Evolutionary conservation across 2,888 invertebrate species (phyloP).

Genomic region (Caenorhabditis angaria): DNA sequence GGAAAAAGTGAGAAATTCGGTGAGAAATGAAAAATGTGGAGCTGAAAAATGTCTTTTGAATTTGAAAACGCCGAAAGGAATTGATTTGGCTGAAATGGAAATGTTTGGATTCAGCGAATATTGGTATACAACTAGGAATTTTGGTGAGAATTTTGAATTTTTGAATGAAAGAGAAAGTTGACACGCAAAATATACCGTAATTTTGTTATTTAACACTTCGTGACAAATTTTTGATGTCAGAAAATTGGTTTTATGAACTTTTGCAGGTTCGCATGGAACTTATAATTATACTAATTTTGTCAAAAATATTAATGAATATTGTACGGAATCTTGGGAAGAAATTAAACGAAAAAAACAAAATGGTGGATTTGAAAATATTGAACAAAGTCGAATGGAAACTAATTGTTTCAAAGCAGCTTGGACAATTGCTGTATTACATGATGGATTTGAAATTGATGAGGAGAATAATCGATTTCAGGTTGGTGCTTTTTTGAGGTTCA

Average conservation of each 20-base stretch:
- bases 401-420: slow-evolving; percentile 77
- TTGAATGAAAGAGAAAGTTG: not conserved
- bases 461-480: slow-evolving; percentile 68
- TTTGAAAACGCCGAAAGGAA: slow-evolving; percentile 58
- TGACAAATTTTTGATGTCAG: not conserved
- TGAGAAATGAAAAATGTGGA: slow-evolving; percentile 28
- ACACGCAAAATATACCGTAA: not conserved
- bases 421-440: slow-evolving; percentile 75
- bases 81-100: slow-evolving; percentile 56
- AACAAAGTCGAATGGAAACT: slow-evolving; percentile 66
- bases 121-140: slow-evolving; percentile 58
- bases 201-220: no score
- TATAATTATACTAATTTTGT: slow-evolving; percentile 61
- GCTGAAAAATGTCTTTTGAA: slow-evolving; percentile 58
- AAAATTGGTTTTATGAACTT: not conserved
- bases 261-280: slow-evolving; percentile 45
- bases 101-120: slow-evolving; percentile 66
- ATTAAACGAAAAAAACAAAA: slow-evolving; percentile 49
- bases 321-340: slow-evolving; percentile 58
- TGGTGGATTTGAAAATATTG: slow-evolving; percentile 48
- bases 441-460: slow-evolving; percentile 75
- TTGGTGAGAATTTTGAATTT: slow-evolving; percentile 10
- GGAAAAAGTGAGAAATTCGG: slow-evolving; percentile 8
- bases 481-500: not conserved
- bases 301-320: slow-evolving; percentile 57